Percentiles rank a stretch among this genome's conserved stretches.
Conservation (phyloP, 2,113 vertebrate species). For the Crocuta crocuta region DNA sequence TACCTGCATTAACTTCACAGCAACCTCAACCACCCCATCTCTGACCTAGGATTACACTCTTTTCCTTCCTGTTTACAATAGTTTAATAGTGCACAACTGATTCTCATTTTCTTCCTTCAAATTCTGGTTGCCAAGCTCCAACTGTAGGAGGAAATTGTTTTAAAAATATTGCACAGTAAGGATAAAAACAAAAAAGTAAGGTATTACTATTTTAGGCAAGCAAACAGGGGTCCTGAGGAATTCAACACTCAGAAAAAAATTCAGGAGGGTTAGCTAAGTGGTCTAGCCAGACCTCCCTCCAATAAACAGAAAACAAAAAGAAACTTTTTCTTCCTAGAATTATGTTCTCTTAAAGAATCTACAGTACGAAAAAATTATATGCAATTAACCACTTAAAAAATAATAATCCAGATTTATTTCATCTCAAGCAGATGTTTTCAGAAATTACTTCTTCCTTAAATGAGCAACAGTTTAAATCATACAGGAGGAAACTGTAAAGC, state of each 20-base stretch:
- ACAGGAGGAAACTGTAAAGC: constrained; percentile 3
- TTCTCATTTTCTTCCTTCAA: constrained; percentile 33
- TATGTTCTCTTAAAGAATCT: not conserved
- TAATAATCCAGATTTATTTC: constrained; percentile 11
- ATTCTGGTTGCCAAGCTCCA: constrained; percentile 32
- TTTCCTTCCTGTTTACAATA: constrained; percentile 28
- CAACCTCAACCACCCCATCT: constrained; percentile 20
- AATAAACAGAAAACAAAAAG: constrained; percentile 4
- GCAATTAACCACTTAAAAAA: not conserved
- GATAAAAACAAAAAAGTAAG: not conserved
- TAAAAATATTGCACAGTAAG: not conserved
- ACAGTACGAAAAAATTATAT: not conserved
- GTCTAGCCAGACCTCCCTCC: not conserved
- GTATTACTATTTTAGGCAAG: not conserved
- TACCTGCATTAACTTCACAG: constrained; percentile 7
- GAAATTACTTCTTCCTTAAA: constrained; percentile 34
- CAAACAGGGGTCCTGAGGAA: not conserved
- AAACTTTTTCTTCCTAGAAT: not conserved
- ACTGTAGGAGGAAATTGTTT: not conserved
- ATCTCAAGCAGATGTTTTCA: constrained; percentile 53
- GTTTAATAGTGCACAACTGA: not conserved
- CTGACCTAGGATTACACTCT: constrained; percentile 16
- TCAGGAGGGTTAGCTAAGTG: not conserved
- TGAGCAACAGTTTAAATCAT: not conserved
- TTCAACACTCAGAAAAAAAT: not conserved